phyloP scores from a whole-genome alignment of 2,113 vertebrate genomes.

The Callithrix jacchus region DNA sequence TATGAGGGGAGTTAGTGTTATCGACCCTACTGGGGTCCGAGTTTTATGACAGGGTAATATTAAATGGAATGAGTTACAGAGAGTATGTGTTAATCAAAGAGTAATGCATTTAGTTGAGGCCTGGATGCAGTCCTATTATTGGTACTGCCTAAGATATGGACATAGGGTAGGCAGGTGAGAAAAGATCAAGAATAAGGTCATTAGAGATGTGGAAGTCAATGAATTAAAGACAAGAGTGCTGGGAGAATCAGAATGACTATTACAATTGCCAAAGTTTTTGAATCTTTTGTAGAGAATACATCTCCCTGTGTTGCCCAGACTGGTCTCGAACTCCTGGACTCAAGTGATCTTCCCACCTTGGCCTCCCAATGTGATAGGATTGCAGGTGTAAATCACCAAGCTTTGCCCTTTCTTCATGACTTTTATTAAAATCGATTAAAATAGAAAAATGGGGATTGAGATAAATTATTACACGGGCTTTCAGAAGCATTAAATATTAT shows the following conservation, averaged over 20 bases:
- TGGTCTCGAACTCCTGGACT: too few species aligned
- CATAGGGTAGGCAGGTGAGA: background rate
- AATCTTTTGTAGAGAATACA: fast-evolving
- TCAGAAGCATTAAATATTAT: background rate
- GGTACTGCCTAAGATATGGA: background rate
- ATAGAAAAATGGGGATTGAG: background rate
- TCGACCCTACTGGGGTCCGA: fast-evolving
- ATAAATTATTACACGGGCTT: background rate
- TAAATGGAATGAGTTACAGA: background rate
- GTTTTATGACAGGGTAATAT: background rate
- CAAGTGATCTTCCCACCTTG: too few species aligned
- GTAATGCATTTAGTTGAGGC: background rate
- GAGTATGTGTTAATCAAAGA: background rate
- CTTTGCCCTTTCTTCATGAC: background rate
- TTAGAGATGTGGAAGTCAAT: background rate
- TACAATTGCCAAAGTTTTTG: background rate
- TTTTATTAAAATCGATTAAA: background rate
- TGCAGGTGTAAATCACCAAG: too few species aligned
- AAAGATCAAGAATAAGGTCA: background rate
- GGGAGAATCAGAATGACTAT: background rate
- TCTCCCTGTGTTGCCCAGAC: too few species aligned
- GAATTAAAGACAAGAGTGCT: background rate
- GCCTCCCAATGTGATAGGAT: too few species aligned
- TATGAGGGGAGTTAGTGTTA: background rate
- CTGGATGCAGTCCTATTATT: background rate